phyloP scores from a whole-genome alignment of 1,140 invertebrate genomes.

The Venustaconcha ellipsiformis region DNA sequence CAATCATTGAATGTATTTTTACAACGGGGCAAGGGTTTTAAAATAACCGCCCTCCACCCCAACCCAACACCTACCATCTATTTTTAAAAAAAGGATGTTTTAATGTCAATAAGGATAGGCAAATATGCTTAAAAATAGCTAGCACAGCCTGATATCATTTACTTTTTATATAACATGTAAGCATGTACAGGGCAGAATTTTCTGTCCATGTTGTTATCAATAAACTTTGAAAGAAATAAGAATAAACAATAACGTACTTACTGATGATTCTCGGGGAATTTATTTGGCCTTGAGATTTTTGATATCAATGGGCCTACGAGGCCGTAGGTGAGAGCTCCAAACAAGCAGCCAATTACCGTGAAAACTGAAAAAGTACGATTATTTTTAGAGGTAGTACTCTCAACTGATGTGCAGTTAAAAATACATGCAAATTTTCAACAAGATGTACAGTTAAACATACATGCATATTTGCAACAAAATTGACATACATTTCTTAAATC shows the following conservation, averaged over 20 bases:
- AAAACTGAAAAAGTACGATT: constrained; percentile 42
- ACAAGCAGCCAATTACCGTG: constrained; percentile 46
- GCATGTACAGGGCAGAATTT: background rate
- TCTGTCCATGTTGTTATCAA: background rate
- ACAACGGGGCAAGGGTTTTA: background rate
- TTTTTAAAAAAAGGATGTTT: no score
- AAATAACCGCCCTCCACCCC: background rate
- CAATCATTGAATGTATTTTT: no score
- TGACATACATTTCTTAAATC: background rate
- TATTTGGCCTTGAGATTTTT: constrained; percentile 37
- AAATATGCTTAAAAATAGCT: background rate
- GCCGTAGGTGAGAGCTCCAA: constrained; percentile 53
- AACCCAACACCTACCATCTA: no score
- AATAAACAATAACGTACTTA: constrained; percentile 24
- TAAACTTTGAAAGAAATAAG: background rate
- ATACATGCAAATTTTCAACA: no score
- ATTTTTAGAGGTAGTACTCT: background rate
- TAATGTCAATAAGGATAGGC: background rate
- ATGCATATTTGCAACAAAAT: background rate
- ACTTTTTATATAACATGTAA: background rate
- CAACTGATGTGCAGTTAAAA: no score
- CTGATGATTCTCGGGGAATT: constrained; percentile 36
- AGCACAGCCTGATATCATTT: background rate
- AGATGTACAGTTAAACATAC: no score
- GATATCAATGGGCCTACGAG: constrained; percentile 39